Percentiles rank a stretch among this genome's conserved stretches.
Conservation (phyloP, 2,797 vertebrate genomes). For the Hafferia zeledoni region DNA sequence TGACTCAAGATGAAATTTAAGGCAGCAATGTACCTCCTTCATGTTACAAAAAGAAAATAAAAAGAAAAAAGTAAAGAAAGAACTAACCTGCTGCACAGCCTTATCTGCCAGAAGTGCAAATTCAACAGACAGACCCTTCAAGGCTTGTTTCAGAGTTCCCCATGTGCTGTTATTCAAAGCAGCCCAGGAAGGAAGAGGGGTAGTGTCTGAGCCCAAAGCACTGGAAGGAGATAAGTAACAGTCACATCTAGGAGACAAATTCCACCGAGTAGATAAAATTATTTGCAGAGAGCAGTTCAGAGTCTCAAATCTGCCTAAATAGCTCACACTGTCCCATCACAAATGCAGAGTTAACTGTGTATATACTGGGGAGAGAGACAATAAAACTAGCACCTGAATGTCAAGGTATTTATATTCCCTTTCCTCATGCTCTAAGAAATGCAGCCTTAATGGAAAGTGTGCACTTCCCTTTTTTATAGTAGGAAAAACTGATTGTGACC, state of each 20-base stretch:
- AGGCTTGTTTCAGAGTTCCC: conserved; percentile 88
- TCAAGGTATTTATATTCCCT: background rate
- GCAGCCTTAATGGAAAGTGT: background rate
- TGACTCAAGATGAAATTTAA: background rate
- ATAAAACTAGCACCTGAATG: background rate
- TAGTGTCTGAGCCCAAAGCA: conserved; percentile 88
- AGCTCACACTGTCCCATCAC: background rate
- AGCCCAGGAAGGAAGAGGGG: conserved; percentile 87
- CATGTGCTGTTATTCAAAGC: conserved; percentile 86
- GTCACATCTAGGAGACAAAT: background rate
- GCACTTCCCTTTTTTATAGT: background rate
- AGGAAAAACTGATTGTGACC: background rate
- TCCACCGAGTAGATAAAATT: background rate
- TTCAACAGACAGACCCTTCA: conserved; percentile 93
- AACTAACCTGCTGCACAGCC: conserved; percentile 90
- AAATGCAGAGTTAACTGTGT: background rate
- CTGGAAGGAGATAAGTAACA: conserved; percentile 67
- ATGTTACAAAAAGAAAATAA: background rate
- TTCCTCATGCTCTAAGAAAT: background rate
- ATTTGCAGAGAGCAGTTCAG: background rate
- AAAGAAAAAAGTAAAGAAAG: background rate
- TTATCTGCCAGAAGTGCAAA: conserved; percentile 93
- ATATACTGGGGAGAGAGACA: background rate
- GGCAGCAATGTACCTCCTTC: background rate
- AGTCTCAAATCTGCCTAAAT: background rate